Evolutionary conservation across 2,888 invertebrate genomes (phyloP), one percentile per base, ranked within the genome.

Genomic region (Rhyacophila evoluta): DNA sequence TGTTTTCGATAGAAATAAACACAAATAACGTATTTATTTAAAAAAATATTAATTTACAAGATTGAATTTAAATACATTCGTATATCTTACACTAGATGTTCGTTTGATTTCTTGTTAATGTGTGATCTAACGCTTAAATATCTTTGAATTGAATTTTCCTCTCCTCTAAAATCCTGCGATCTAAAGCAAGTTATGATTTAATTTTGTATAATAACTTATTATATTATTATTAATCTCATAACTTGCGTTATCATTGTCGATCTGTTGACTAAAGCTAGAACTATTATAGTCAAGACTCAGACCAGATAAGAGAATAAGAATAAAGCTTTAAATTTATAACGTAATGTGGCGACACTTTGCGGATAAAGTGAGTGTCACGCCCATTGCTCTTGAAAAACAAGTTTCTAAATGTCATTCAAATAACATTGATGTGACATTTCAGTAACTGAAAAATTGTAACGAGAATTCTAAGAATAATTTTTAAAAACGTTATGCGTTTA

Each of bases 341-440:
- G 73, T 27, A 29, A 25, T 39, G 29, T 76, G 79, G 79, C 79
- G 74, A 55, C 79, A 75, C 79, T 33, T 55, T 15, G 29, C 37
- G 19, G 15, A 27, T 19, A 39, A 37, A 12, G 28, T 19, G 15
- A 27, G 77, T 72, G 79, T 79, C 79, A 79, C 79, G 79, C 79
- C 79, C 79, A 79, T 77, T 77, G 74, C 36, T 68, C 73, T 74
- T 73, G 77, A 77, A 79, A 69, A 68, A 68, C 41, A 68, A 74
- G 71, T 77, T 73, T 77, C 29, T 39, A 37, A 79, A 74, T 74
- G 72, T 70, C 73, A 37, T 38, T 68, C 28, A 15, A 77, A 33
- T 77, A 69, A 74, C 79, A 55, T 76, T 70, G 41, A 71, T 68
- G 12, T 28, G 28, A 36, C 8, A 28, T 37, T 12, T 67, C 36